Percentiles rank a stretch among this genome's conserved stretches.
These are phyloP conservation scores for Meandrusa payeni DNA, from an alignment of 2,888 invertebrate genomes.

Conservation along the genomic window DNA sequence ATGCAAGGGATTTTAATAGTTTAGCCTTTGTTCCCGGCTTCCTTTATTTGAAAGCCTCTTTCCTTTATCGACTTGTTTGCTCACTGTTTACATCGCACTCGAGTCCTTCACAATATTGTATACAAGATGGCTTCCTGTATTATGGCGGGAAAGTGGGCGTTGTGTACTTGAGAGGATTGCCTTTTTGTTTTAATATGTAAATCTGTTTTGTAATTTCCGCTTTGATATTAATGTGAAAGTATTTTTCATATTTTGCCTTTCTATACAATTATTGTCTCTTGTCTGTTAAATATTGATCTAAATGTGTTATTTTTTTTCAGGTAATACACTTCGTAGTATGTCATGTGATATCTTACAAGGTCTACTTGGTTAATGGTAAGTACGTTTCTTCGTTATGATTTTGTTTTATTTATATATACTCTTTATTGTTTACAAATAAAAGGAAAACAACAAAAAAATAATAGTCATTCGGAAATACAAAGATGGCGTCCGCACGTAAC, in stretches of 20 bases:
- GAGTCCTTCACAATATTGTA: slow-evolving; percentile 8
- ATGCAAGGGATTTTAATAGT: slow-evolving; percentile 7
- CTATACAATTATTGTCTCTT: no score
- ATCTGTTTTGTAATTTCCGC: neutral
- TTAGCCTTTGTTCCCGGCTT: slow-evolving; percentile 20
- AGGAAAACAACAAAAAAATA: no score
- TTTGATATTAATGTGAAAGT: neutral
- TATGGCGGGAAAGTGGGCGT: slow-evolving; percentile 8
- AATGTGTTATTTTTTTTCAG: slow-evolving; percentile 4
- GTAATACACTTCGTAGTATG: no score
- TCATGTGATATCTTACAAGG: no score
- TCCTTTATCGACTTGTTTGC: slow-evolving; percentile 18
- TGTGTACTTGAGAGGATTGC: slow-evolving; percentile 10
- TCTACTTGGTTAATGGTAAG: no score
- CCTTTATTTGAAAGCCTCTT: slow-evolving; percentile 19
- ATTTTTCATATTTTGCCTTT: no score
- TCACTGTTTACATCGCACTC: slow-evolving; percentile 12
- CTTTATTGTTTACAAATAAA: no score
- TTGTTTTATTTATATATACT: no score
- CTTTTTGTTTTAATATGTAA: slow-evolving; percentile 5
- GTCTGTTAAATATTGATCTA: no score
- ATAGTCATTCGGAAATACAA: no score
- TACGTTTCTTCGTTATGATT: no score
- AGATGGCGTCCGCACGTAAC: no score
- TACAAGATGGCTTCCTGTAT: slow-evolving; percentile 14